Evolutionary conservation across 2,797 vertebrate genomes (phyloP).

Genomic region (Platalea minor): DNA sequence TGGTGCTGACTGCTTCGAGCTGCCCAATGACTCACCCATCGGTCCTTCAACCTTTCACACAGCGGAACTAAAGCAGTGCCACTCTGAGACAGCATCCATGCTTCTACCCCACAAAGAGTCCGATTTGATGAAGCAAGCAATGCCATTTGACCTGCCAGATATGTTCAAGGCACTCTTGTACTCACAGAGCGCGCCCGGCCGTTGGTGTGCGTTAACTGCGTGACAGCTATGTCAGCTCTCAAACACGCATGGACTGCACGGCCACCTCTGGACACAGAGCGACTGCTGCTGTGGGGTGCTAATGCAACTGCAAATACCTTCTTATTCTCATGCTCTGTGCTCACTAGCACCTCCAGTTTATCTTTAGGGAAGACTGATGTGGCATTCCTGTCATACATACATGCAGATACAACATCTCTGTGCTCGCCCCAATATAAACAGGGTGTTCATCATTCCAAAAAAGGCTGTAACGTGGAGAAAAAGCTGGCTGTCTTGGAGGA

Average conservation of each 20-base stretch:
- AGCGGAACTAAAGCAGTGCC: background rate
- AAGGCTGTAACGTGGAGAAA: background rate
- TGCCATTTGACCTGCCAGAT: background rate
- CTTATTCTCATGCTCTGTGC: background rate
- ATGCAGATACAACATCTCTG: background rate
- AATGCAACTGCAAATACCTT: background rate
- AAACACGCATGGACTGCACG: rapidly evolving
- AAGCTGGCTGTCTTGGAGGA: background rate
- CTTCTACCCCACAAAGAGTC: background rate
- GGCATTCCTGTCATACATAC: background rate
- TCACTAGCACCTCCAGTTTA: background rate
- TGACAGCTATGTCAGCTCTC: background rate
- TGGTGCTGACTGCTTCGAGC: background rate
- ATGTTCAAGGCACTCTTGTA: background rate
- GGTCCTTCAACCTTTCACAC: background rate
- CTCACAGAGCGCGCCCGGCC: rapidly evolving
- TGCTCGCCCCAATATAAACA: background rate
- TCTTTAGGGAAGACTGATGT: background rate
- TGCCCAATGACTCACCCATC: background rate
- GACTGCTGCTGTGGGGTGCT: rapidly evolving
- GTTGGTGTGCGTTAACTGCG: rapidly evolving
- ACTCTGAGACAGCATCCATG: rapidly evolving
- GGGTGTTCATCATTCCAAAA: background rate
- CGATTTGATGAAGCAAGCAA: background rate
- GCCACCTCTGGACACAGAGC: background rate